Base-by-base conservation (phyloP, 2,797 vertebrate genomes). In the Pseudochromis fuscus region DNA sequence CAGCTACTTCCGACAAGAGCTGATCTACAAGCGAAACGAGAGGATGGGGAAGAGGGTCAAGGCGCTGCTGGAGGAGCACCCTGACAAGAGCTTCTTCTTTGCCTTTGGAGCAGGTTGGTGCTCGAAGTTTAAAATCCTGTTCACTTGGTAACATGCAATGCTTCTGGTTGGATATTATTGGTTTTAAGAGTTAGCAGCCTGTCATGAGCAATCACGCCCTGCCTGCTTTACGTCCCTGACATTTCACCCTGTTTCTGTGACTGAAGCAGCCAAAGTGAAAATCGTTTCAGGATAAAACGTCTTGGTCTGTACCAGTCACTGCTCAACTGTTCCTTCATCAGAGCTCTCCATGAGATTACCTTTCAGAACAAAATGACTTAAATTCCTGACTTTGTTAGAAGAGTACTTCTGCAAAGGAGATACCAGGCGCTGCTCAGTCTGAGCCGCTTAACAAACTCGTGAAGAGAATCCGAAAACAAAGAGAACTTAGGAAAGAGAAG, bases 41-140 rank as follows among this genome's bases (percentile, higher is more conserved):
- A 87, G 96, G 65, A 96, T 96, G 95, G 95, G 96, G 24, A 93
- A 89, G 75, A 86, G 93, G 49, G 95, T 96, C 57, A 95, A 93
- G 67, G 91, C 93, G 2, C 91, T 97, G 35, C 78, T 96, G n/a
- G 94, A 96, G 72, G 94, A 96, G 24, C 89, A 96, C 44, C 94
- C 96, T 0, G 91, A 96, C 72, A 96, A 96, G 89, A 96, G 93
- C 81, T 96, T 97, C 91, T 97, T 97, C 92, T 97, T 98, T 62
- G 96, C 95, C 7, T 98, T 97, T 60, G 96, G 96, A 87, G 96
- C 96, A 90, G 95, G 96, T 97, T 84, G 76, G 95, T 94, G 57
- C 24, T 56, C 4, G 24, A 3, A 27, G 23, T 28, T 61, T 44
- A 44, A 37, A 38, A 40, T 23, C 7, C 49, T n/a, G 38, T 7